Evolutionary conservation across 2,888 invertebrate species (phyloP).

Genomic region (Ethmia dodecea): DNA sequence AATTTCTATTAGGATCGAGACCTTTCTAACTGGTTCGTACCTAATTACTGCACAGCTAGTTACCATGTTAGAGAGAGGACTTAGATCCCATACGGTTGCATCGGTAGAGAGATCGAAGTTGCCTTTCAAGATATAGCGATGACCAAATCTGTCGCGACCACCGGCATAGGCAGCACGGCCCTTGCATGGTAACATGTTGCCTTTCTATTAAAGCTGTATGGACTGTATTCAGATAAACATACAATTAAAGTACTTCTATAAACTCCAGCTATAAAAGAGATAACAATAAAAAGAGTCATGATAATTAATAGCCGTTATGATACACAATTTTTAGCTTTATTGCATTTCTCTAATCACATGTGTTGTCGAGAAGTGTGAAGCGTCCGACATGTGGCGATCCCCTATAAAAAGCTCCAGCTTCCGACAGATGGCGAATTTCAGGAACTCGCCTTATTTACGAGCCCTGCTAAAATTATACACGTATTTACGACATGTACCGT

Average conservation of each 20-base stretch:
- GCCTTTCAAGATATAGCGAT: conserved; percentile 15
- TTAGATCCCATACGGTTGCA: too few species aligned
- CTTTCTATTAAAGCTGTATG: too few species aligned
- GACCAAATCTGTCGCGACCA: conserved; percentile 13
- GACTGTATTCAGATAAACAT: too few species aligned
- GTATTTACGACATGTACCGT: conserved; percentile 14
- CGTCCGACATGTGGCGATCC: conserved; percentile 29
- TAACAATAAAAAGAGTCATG: conserved; percentile 23
- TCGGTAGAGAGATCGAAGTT: too few species aligned
- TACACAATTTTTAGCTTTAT: conserved; percentile 26
- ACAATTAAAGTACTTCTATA: too few species aligned
- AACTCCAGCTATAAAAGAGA: too few species aligned
- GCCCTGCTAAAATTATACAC: conserved; percentile 30
- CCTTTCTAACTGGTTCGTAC: too few species aligned
- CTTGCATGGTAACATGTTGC: too few species aligned
- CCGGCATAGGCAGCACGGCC: conserved; percentile 2
- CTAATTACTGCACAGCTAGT: too few species aligned
- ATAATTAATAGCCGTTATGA: not conserved
- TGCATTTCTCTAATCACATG: conserved; percentile 35
- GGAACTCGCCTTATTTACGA: conserved; percentile 28
- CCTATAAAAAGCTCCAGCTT: conserved; percentile 43
- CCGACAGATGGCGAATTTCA: conserved; percentile 41
- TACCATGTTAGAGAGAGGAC: too few species aligned
- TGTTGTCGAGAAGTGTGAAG: conserved; percentile 19
- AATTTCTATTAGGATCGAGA: too few species aligned